Percentiles rank a stretch among this genome's conserved stretches.
Evolutionary conservation across 2,797 vertebrate genomes (phyloP).

Genomic region (Rousettus madagascariensis): DNA sequence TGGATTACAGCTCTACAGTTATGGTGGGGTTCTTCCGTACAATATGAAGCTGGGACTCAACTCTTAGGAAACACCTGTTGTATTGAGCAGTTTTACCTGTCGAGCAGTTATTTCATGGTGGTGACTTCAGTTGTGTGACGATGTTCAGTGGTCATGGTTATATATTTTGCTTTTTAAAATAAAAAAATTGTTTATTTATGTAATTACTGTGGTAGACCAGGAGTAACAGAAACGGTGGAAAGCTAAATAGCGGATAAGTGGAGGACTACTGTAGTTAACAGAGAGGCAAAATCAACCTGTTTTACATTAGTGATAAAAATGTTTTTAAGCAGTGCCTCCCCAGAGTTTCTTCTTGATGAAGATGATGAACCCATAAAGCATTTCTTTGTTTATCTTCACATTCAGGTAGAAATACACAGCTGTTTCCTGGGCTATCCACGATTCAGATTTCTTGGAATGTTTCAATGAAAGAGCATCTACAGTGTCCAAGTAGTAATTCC

Average conservation of each 20-base stretch:
- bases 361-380: slow-evolving; percentile 91
- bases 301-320: neutral
- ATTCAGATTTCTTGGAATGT: slow-evolving; percentile 91
- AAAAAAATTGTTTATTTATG: neutral
- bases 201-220: neutral
- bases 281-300: neutral
- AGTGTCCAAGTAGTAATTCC: neutral
- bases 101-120: neutral
- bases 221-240: neutral
- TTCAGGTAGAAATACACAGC: slow-evolving; percentile 86
- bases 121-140: slow-evolving; percentile 3
- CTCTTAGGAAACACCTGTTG: neutral
- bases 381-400: slow-evolving; percentile 89
- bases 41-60: neutral
- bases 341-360: slow-evolving; percentile 95
- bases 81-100: neutral
- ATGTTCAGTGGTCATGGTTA: neutral
- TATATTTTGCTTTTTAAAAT: neutral
- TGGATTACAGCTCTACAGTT: neutral
- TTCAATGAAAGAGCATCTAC: slow-evolving; percentile 93
- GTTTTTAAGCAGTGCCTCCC: slow-evolving; percentile 87
- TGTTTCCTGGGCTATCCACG: slow-evolving; percentile 93
- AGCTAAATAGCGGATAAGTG: neutral
- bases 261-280: neutral
- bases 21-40: neutral